Percentiles rank a stretch among this genome's conserved stretches.
These are phyloP conservation scores for Gortyna flavago DNA, from an alignment of 2,888 invertebrate genomes.

Conservation along the genomic window DNA sequence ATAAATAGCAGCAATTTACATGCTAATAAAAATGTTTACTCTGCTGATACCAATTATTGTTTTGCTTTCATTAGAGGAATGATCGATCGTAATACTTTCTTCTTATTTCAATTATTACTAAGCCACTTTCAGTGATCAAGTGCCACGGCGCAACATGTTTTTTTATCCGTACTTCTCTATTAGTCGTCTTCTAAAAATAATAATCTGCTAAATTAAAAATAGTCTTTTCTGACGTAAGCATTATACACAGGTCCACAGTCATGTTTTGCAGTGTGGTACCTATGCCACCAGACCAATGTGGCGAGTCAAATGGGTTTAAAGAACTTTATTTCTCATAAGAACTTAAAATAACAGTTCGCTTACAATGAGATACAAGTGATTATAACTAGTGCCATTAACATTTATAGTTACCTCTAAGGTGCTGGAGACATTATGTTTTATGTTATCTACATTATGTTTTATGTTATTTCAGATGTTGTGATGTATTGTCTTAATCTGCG, in stretches of 20 bases:
- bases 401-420: too few species aligned
- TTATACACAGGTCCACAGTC: slow-evolving; percentile 14
- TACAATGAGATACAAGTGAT: too few species aligned
- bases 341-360: too few species aligned
- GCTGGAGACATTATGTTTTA: too few species aligned
- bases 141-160: background rate
- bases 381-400: too few species aligned
- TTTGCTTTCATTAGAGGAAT: background rate
- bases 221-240: background rate
- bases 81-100: background rate
- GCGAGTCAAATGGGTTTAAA: too few species aligned
- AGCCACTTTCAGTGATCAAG: background rate
- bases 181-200: background rate
- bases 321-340: too few species aligned
- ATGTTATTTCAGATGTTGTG: too few species aligned
- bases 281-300: slow-evolving; percentile 42
- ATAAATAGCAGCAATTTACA: background rate
- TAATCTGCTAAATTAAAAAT: slow-evolving; percentile 3
- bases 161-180: too few species aligned
- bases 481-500: too few species aligned
- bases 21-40: background rate
- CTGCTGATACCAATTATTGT: background rate
- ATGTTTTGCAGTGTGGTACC: slow-evolving; percentile 43
- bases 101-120: background rate
- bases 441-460: too few species aligned